These are phyloP conservation scores for Troglohyphantes excavatus DNA, from an alignment of 2,888 invertebrate genomes.

Conservation along the genomic window DNA sequence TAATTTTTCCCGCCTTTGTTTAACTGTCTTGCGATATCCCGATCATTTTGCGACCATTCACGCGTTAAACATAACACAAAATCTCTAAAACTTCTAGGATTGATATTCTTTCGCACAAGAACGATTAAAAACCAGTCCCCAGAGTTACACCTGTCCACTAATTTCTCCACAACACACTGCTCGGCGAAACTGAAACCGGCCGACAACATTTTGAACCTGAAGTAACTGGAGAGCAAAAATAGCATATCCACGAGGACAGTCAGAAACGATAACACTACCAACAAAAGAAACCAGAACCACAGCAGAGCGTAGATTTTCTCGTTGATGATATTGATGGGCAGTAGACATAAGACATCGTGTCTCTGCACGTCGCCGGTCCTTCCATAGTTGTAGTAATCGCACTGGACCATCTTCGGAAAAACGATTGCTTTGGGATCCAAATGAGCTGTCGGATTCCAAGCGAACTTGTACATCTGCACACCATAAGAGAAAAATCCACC, in stretches of 20 bases:
- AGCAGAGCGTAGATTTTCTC: slow-evolving; percentile 80
- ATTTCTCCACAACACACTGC: background rate
- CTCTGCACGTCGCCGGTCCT: slow-evolving; percentile 78
- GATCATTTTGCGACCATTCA: background rate
- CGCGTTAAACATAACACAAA: background rate
- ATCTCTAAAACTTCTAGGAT: background rate
- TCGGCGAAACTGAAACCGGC: background rate
- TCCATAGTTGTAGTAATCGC: slow-evolving; percentile 78
- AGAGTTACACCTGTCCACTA: background rate
- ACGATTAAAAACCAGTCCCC: background rate
- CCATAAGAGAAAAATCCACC: slow-evolving; percentile 79
- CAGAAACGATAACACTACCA: slow-evolving; percentile 62
- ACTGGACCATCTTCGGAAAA: slow-evolving; percentile 80
- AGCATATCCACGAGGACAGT: slow-evolving; percentile 84
- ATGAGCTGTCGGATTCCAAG: slow-evolving; percentile 13
- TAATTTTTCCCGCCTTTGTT: too few species aligned
- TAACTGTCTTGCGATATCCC: background rate
- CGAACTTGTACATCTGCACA: slow-evolving; percentile 55
- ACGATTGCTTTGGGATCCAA: slow-evolving; percentile 76
- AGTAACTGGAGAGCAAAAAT: slow-evolving; percentile 88
- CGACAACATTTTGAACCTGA: slow-evolving; percentile 84
- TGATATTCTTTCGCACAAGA: background rate
- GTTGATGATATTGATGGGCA: slow-evolving; percentile 79
- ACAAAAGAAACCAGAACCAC: slow-evolving; percentile 80
- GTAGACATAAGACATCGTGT: slow-evolving; percentile 78